Evolutionary conservation across 2,888 invertebrate genomes (phyloP).

Genomic region (Augiades crinisus): DNA sequence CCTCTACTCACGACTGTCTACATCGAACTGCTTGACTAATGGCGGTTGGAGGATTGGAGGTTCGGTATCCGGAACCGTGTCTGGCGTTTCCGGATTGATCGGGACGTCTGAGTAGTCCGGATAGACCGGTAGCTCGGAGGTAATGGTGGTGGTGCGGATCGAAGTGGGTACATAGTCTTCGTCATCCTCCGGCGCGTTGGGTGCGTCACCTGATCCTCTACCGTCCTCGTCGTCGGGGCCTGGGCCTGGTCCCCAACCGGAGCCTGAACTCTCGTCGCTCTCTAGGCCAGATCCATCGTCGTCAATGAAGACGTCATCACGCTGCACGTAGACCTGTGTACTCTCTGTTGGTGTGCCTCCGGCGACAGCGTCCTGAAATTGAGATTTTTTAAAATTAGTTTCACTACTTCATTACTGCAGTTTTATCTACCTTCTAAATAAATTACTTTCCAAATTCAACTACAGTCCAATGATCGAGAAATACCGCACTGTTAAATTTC

Average conservation of each 20-base stretch:
- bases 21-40: conserved; percentile 52
- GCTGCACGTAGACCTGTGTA: conserved; percentile 51
- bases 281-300: conserved; percentile 89
- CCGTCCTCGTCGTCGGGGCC: conserved; percentile 90
- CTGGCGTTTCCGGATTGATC: conserved; percentile 31
- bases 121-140: conserved; percentile 36
- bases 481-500: no score
- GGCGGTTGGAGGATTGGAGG: conserved; percentile 52
- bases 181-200: conserved; percentile 63
- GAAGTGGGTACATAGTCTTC: conserved; percentile 58
- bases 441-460: no score
- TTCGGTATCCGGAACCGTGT: conserved; percentile 35
- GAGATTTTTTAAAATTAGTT: conserved; percentile 18
- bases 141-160: conserved; percentile 35
- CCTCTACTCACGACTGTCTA: conserved; percentile 78
- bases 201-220: conserved; percentile 69
- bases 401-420: no score
- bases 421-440: no score
- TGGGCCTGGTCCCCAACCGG: conserved; percentile 86
- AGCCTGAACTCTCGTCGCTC: conserved; percentile 92
- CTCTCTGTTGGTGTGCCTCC: conserved; percentile 55
- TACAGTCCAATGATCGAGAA: no score
- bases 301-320: conserved; percentile 87
- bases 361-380: conserved; percentile 65
- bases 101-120: conserved; percentile 26